These are phyloP conservation scores for Halictus ligatus DNA, from an alignment of 2,888 invertebrate genomes.

Conservation along the genomic window DNA sequence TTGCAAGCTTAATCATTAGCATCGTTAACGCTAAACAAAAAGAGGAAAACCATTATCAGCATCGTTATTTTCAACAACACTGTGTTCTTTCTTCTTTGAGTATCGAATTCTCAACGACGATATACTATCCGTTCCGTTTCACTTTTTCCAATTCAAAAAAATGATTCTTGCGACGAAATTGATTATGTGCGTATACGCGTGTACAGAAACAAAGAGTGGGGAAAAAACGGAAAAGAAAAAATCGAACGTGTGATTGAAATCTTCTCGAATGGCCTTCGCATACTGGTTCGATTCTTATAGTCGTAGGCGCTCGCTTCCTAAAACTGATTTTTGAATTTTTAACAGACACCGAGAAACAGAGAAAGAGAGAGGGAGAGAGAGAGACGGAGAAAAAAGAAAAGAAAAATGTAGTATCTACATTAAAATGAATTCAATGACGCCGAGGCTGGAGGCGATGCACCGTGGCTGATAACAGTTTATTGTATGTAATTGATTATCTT, in stretches of 20 bases:
- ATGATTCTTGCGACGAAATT: slow-evolving; percentile 29
- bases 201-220: neutral
- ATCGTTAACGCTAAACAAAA: slow-evolving; percentile 49
- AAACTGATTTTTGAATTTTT: slow-evolving; percentile 58
- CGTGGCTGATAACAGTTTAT: slow-evolving; percentile 70
- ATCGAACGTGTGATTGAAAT: slow-evolving; percentile 56
- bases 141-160: slow-evolving; percentile 4
- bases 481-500: slow-evolving; percentile 77
- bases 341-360: slow-evolving; percentile 18
- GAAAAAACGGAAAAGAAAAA: slow-evolving; percentile 7
- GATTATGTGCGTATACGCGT: slow-evolving; percentile 10
- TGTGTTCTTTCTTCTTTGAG: slow-evolving; percentile 16
- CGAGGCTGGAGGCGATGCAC: slow-evolving; percentile 62
- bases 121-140: slow-evolving; percentile 21
- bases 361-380: neutral
- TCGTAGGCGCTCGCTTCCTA: slow-evolving; percentile 68
- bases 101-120: slow-evolving; percentile 21
- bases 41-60: slow-evolving; percentile 40
- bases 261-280: slow-evolving; percentile 68
- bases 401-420: slow-evolving; percentile 57
- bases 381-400: neutral
- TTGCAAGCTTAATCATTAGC: slow-evolving; percentile 52
- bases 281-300: slow-evolving; percentile 66
- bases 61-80: slow-evolving; percentile 37
- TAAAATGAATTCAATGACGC: slow-evolving; percentile 41